Conservation (phyloP, 1,140 invertebrate species). For the Asobara japonica region DNA sequence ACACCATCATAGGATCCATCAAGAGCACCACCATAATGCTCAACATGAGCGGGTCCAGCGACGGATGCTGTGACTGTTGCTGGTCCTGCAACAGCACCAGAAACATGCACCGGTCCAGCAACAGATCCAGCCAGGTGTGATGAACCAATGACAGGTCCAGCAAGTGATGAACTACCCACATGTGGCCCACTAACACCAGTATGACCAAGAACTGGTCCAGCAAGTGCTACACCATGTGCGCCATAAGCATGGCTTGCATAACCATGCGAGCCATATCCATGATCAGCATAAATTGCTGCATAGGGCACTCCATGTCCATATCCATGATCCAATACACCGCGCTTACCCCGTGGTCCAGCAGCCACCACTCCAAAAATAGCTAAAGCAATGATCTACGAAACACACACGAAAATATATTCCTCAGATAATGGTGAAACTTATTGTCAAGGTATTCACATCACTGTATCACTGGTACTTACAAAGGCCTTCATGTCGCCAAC, state of each 20-base stretch:
- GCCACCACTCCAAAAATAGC: conserved; percentile 41
- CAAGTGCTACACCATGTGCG: conserved; percentile 54
- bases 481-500: conserved; percentile 62
- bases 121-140: conserved; percentile 56
- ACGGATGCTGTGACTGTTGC: conserved; percentile 60
- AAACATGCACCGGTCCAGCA: conserved; percentile 57
- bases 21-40: conserved; percentile 50
- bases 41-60: conserved; percentile 61
- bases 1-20: conserved; percentile 33
- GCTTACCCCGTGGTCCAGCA: conserved; percentile 47
- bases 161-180: conserved; percentile 47
- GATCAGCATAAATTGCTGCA: conserved; percentile 37
- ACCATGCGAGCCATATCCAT: conserved; percentile 44
- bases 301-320: conserved; percentile 42
- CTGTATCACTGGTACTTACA: conserved; percentile 58
- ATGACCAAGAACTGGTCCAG: conserved; percentile 54
- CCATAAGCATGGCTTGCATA: conserved; percentile 44
- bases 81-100: conserved; percentile 60
- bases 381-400: conserved; percentile 41
- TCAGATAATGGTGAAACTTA: background rate
- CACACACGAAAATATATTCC: background rate
- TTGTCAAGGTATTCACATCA: background rate
- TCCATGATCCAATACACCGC: conserved; percentile 39
- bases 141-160: conserved; percentile 57
- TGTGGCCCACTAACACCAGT: conserved; percentile 55